phyloP scores from a whole-genome alignment of 2,797 vertebrate genomes.

The Esox masquinongy region DNA sequence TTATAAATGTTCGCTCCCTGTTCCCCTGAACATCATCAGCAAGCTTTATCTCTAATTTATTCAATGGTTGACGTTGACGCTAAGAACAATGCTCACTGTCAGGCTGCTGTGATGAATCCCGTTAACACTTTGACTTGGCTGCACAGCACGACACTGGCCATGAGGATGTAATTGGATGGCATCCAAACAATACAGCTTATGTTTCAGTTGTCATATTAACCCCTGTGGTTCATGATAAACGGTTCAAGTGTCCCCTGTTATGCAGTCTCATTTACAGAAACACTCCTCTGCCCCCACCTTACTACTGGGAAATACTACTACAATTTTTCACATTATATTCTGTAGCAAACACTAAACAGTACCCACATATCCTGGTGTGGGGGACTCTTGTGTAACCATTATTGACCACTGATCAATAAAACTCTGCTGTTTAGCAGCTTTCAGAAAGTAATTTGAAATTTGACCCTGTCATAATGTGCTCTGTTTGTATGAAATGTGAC shows the following conservation, averaged over 20 bases:
- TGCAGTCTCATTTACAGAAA: constrained; percentile 45
- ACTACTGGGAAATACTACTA: background rate
- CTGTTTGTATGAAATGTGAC: no score
- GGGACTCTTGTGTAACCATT: constrained; percentile 25
- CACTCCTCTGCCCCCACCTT: constrained; percentile 19
- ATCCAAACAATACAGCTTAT: constrained; percentile 34
- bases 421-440: constrained; percentile 27
- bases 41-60: constrained; percentile 46
- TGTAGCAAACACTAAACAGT: constrained; percentile 4
- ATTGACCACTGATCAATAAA: constrained; percentile 30
- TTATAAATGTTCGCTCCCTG: constrained; percentile 46
- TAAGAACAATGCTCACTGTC: constrained; percentile 51
- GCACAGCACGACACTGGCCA: constrained; percentile 11
- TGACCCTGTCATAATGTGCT: constrained; percentile 1
- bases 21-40: constrained; percentile 47
- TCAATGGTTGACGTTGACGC: constrained; percentile 28
- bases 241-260: constrained; percentile 24
- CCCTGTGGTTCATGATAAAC: constrained; percentile 35
- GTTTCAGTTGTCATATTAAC: constrained; percentile 39
- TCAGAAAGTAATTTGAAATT: constrained; percentile 32
- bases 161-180: constrained; percentile 11
- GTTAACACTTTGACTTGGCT: constrained; percentile 11
- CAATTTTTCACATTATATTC: background rate
- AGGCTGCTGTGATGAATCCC: constrained; percentile 55
- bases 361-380: background rate